Conservation (phyloP, 2,113 vertebrate species). For the Scomber japonicus region DNA sequence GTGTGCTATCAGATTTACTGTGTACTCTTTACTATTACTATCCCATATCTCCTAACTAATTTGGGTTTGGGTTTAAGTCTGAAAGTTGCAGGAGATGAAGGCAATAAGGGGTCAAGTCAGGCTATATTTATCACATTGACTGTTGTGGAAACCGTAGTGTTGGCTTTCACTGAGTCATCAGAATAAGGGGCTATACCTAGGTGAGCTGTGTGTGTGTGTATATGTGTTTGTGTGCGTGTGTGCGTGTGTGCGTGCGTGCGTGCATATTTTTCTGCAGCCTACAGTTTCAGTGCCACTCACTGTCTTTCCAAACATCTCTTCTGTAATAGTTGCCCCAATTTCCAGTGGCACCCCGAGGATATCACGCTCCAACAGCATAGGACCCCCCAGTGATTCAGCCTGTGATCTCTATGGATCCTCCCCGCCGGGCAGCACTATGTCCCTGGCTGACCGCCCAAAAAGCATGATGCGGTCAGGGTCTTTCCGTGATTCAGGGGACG, state of each 20-base stretch:
- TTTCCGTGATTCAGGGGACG: constrained; percentile 95
- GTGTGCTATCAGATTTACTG: neutral
- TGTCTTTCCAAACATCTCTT: constrained; percentile 13
- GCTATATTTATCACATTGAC: constrained; percentile 67
- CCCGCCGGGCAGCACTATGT: constrained; percentile 94
- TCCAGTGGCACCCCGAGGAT: constrained; percentile 89
- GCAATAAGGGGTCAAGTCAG: constrained; percentile 41
- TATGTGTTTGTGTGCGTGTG: constrained; percentile 9
- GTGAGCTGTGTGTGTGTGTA: constrained; percentile 21
- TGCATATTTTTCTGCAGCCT: neutral
- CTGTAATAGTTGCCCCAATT: constrained; percentile 91
- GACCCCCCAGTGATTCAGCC: constrained; percentile 92
- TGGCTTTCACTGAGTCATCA: constrained; percentile 67
- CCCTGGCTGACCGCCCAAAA: constrained; percentile 95
- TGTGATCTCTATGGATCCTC: constrained; percentile 94
- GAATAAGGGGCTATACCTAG: constrained; percentile 12
- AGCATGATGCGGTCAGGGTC: constrained; percentile 97
- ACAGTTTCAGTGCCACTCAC: constrained; percentile 10
- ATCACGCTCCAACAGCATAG: constrained; percentile 97
- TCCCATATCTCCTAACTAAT: neutral
- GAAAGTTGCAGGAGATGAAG: constrained; percentile 47
- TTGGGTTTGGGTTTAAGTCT: constrained; percentile 13
- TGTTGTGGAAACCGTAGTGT: constrained; percentile 57
- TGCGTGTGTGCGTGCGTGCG: neutral
- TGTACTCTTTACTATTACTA: constrained; percentile 14